Evolutionary conservation across 2,113 vertebrate species (phyloP), one percentile per base, ranked within the genome.

Genomic region (Neodontobutis hainanensis): DNA sequence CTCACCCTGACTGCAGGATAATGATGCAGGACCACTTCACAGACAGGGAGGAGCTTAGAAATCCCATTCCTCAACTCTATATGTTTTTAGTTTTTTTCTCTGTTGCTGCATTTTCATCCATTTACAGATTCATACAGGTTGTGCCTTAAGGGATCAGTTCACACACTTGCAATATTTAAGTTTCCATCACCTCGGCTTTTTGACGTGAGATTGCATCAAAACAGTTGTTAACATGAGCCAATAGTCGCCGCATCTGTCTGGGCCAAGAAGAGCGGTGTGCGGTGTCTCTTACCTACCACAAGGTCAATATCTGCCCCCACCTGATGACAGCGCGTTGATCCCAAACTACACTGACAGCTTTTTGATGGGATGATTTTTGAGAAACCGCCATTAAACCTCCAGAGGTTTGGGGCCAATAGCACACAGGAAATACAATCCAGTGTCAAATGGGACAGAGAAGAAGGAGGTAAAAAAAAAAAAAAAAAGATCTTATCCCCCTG

Each of bases 321-420:
- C 77, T 32, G 77, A 62, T 72, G 78, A 80, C 81, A 74, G 76
- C 76, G 42, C 15, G 50, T 66, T 87, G 85, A 89, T 84, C 65
- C 63, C 64, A 76, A 86, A 56, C 82, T 68, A 76, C 70, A 49
- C 84, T 67, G 89, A 89, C 84, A 81, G 81, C 76, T 80, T 87
- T 85, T 76, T 85, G 84, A 86, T 85, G 83, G 70, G 75, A 85
- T 83, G 84, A 77, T 83, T 87, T 83, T 85, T 74, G 77, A 84
- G 77, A 80, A 87, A 80, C 77, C 71, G 43, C 75, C 48, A 55
- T 64, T 40, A 75, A 83, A 76, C 40, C 74, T 53, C 64, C 2
- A 6, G 83, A 80, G 85, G 74, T 59, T 74, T 68, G 44, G 12
- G n/a, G 42, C 71, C 80, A 50, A 65, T 70, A 73, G 65, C 80